Evolutionary conservation across 2,888 invertebrate genomes (phyloP), one percentile per base, ranked within the genome.

Genomic region (Acronicta aceris): DNA sequence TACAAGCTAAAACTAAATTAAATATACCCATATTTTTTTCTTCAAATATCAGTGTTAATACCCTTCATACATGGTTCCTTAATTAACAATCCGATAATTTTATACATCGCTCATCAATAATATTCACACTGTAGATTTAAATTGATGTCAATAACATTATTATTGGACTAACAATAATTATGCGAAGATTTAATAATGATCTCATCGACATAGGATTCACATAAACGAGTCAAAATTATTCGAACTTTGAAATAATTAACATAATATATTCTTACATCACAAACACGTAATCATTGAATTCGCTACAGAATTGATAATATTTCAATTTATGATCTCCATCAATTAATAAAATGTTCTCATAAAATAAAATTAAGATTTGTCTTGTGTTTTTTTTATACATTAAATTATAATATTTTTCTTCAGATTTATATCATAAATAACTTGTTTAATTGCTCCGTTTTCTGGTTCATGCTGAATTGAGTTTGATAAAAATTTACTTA

Each of bases 171-270:
- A 47, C 33, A 56, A 48, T 64, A 63, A 47, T 38, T 40, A 56
- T 53, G 16, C 45, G n/a, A n/a, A n/a, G 13, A 41, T 55, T 48
- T 33, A 38, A 60, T 52, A 67, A 53, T 60, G 52, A 60, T 49
- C 61, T 68, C 58, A 75, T 81, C 73, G 65, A 41, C 65, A 78
- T 74, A 68, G 59, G 54, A 63, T 49, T 70, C 49, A 9, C 13
- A 66, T 56, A 56, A 61, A 73, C 43, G 25, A 47, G 53, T 58
- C 41, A 8, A 60, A 49, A 30, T 65, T 56, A 67, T 72, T 50
- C 60, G 60, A 68, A 51, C 58, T 53, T 50, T 59, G 53, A 53
- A 43, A 60, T 67, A 54, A 62, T 74, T 63, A 41, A 5, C 64
- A 65, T 21, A 21, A 21, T 21, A 21, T 76, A 65, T 25, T 42